Evolutionary conservation across 2,797 vertebrate genomes (phyloP), one percentile per base, ranked within the genome.

Genomic region (Paedocypris micromegethes): DNA sequence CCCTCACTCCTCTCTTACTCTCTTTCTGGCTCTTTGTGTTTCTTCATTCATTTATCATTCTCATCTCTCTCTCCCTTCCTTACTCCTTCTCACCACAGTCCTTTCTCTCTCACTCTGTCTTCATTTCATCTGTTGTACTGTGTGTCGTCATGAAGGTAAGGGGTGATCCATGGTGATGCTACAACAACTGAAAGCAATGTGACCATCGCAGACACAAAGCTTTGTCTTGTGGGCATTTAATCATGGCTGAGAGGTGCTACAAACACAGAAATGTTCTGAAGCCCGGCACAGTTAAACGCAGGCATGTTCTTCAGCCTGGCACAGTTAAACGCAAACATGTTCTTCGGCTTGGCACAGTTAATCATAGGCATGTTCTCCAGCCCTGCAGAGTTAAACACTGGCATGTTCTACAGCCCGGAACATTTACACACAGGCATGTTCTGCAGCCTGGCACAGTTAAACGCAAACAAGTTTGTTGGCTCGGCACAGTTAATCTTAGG

Each of bases 151-250:
- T 3, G 6, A 40, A 57, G 54, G 42, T 54, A 38, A 47, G 5
- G 60, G 6, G 64, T 64, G 47, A 51, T n/a, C 72, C 78, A 75
- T 77, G 77, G 82, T 72, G 75, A 85, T 56, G 2, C 64, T 43
- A 40, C 46, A 55, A 59, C 72, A 55, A 78, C 51, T 46, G 60
- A 23, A 39, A 72, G 73, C 75, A 68, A 77, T 71, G 80, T 75
- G 40, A 62, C 76, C 52, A 46, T 60, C 68, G 66, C 66, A 60
- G 54, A 44, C 56, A 56, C 58, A 64, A 49, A 54, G 64, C 63
- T 76, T 82, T 82, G 71, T 79, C 72, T 73, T 38, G 5, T 5
- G 51, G 58, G 66, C 73, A 71, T 78, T 75, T 78, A 72, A 76
- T 41, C 64, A 66, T 68, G 5, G 38, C 52, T 59, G 51, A 66